Evolutionary conservation across 64 coral and sea anemone genomes (phyloP), one percentile per base, ranked within the genome.

Genomic region (Stichodactyla helianthus): DNA sequence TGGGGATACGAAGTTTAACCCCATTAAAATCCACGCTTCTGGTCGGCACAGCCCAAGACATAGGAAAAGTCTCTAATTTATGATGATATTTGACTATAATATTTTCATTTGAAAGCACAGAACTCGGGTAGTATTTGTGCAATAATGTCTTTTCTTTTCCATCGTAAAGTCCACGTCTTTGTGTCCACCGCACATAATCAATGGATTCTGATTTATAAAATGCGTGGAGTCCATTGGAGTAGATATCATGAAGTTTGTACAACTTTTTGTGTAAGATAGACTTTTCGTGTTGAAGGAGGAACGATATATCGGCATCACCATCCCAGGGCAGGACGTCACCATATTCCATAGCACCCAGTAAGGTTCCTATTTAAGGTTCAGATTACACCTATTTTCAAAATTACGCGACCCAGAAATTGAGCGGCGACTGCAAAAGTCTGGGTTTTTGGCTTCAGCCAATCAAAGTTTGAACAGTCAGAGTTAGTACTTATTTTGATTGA

Each of bases 301-400:
- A 89, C 10, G 95, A 98, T 51, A 98, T 91, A 44, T 98, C 95
- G 0, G 92, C 95, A 61, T 98, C 95, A 10, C 93, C 89, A 70
- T 98, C 95, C 86, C 93, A 88, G 9, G 92, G 95, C 11, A 98
- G 50, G 6, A 98, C 80, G 58, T 94, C 92, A 6, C 87, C 84
- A 51, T 53, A 87, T 23, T 86, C 79, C 54, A 92, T 53, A 15
- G 95, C 92, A 31, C 95, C 95, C 63, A 98, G 83, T 8, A 98
- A 83, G 2, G 92, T 94, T 22, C 95, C 95, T 98, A 9, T 55
- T 79, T 17, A 18, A 79, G 27, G 62, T n/a, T n/a, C 62, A 65
- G 20, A n/a, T 65, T 6, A 60, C 13, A 16, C 13, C 17, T 2
- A 60, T 18, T 17, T 60, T 60, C 58, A 60, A 17, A 5, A 44